Evolutionary conservation across 1,140 invertebrate species (phyloP).

Genomic region (Prorops nasuta): DNA sequence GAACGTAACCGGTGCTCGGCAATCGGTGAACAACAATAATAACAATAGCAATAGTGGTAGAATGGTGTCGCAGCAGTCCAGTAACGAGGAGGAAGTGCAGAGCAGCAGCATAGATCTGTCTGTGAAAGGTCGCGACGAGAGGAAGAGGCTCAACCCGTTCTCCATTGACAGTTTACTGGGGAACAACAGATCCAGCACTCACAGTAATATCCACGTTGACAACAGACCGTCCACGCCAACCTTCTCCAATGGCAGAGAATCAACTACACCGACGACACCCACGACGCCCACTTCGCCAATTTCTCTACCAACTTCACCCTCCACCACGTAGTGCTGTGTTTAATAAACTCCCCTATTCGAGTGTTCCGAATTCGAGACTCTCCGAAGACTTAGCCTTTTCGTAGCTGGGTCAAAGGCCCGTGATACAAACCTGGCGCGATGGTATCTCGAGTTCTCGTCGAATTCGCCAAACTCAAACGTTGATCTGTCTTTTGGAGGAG

Average conservation of each 20-base stretch:
- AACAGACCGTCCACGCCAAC: conserved; percentile 39
- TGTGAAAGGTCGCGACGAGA: conserved; percentile 57
- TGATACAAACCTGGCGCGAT: too few relatives aligned
- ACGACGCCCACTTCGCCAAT: conserved; percentile 35
- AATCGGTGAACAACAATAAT: conserved; percentile 25
- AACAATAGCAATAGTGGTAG: conserved; percentile 32
- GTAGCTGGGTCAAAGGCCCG: too few relatives aligned
- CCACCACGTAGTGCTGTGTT: conserved; percentile 49
- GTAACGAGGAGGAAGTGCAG: conserved; percentile 50
- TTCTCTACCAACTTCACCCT: conserved; percentile 46
- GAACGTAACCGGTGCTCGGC: conserved; percentile 13
- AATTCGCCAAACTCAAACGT: too few relatives aligned
- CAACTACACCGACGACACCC: conserved; percentile 32
- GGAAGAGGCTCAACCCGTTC: conserved; percentile 72
- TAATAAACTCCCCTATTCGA: too few relatives aligned
- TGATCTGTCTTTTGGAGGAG: too few relatives aligned
- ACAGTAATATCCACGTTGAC: conserved; percentile 24
- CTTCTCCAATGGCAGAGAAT: conserved; percentile 40
- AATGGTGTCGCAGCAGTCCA: conserved; percentile 33
- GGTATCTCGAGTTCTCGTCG: too few relatives aligned
- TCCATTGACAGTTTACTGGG: conserved; percentile 80
- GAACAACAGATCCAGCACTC: conserved; percentile 62
- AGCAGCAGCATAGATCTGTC: conserved; percentile 53
- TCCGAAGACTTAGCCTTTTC: too few relatives aligned
- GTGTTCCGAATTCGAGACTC: too few relatives aligned